Evolutionary conservation across 2,797 vertebrate species (phyloP).

Genomic region (Argya squamiceps): DNA sequence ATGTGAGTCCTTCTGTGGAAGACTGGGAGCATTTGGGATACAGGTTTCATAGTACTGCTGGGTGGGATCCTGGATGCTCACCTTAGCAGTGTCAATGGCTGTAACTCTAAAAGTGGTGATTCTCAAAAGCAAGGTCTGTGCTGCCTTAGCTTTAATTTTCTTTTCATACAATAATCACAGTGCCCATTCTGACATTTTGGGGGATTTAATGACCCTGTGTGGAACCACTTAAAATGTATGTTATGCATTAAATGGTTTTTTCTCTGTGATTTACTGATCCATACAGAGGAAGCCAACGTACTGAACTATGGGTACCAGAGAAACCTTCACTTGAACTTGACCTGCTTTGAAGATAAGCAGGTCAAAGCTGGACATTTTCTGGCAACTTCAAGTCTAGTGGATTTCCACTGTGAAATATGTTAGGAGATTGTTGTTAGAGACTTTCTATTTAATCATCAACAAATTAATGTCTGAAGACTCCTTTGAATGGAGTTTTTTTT

Average conservation of each 20-base stretch:
- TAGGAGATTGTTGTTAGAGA: background rate
- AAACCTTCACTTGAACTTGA: background rate
- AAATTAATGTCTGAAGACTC: background rate
- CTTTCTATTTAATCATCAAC: background rate
- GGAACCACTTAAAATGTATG: background rate
- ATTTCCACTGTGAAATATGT: background rate
- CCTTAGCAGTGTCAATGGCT: background rate
- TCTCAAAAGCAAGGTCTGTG: background rate
- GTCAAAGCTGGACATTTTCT: background rate
- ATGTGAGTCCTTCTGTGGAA: accelerated
- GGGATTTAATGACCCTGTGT: background rate
- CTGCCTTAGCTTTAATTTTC: background rate
- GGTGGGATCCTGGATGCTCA: background rate
- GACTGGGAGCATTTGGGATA: too few species aligned
- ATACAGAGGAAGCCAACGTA: background rate
- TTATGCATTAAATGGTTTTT: background rate
- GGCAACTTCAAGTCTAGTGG: background rate
- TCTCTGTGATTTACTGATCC: background rate
- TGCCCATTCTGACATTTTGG: background rate
- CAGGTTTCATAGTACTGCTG: background rate
- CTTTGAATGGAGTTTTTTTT: background rate
- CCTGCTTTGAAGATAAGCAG: background rate
- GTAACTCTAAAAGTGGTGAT: background rate
- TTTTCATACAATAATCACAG: background rate
- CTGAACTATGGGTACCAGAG: accelerated